A percentile compares a stretch with the other conserved stretches of the same genome.
Evolutionary conservation across 2,888 invertebrate genomes (phyloP).

Genomic region (Cantharis nigra): DNA sequence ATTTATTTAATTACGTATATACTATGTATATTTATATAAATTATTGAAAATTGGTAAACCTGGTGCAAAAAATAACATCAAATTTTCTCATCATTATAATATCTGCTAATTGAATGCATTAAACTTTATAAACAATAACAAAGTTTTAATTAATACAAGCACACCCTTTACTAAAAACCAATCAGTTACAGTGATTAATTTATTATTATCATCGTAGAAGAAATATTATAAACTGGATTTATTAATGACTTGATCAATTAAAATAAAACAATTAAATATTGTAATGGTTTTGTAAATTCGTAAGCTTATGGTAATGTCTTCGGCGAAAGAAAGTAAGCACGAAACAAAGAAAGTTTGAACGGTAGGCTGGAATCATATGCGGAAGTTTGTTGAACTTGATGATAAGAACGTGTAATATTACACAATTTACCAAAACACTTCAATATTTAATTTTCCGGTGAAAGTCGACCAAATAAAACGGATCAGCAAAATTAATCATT

Average conservation of each 20-base stretch:
- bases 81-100: background rate
- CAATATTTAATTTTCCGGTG: background rate
- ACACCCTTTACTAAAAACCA: background rate
- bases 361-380: background rate
- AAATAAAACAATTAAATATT: background rate
- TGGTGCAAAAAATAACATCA: background rate
- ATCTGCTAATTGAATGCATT: background rate
- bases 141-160: background rate
- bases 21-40: too few species aligned
- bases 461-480: background rate
- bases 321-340: background rate
- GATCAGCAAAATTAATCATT: background rate
- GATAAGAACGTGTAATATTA: background rate
- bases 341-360: background rate
- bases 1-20: too few species aligned
- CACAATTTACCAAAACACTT: background rate
- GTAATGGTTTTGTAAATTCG: background rate
- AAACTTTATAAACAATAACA: background rate
- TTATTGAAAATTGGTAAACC: background rate
- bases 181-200: background rate
- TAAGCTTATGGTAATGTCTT: background rate
- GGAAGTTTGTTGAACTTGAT: background rate
- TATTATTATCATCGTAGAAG: background rate
- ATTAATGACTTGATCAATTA: background rate
- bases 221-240: background rate